Base-by-base conservation (phyloP, 2,113 vertebrate genomes). In the Nannobrachium achirus region DNA sequence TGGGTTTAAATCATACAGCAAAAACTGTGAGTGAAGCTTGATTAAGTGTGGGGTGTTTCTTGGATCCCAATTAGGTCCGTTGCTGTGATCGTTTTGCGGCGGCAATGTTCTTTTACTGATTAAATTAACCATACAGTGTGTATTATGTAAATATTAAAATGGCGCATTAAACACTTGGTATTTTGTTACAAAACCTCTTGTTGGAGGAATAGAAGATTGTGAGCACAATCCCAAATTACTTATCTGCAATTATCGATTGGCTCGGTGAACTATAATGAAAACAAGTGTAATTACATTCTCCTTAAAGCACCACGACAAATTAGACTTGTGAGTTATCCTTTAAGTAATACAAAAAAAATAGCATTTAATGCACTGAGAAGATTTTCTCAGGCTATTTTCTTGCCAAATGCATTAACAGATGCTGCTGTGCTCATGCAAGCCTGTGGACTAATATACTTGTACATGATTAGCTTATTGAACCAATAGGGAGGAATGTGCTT, bases 401-500 rank as follows among this genome's bases (percentile, higher is more conserved):
- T 79, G 80, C 78, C 84, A 86, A 87, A 77, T 83, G 71, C 85
- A 80, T 88, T 79, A 77, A 69, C 85, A 86, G 80, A 90, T 82
- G 84, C 79, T 81, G 76, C 81, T 71, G 63, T 75, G 75, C 83
- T 76, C 79, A 81, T 75, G 76, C 63, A 77, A 78, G 85, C 83
- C 73, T 57, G 66, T 86, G 69, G 86, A 86, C 84, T 90, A 78
- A 90, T 87, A 88, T 84, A 84, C 76, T 73, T 75, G 74, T 81
- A 83, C 87, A 87, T 81, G 74, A 91, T 91, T 88, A 87, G 82
- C 84, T 83, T 89, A 83, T 89, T 91, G 85, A 82, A 86, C 72
- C 88, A 87, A 82, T 61, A 63, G 52, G 66, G 69, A 85, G 45
- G 85, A 82, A 84, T 86, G 53, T 78, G 82, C 80, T 88, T 70